Evolutionary conservation across 2,113 vertebrate species (phyloP), one percentile per base, ranked within the genome.

Genomic region (Tragelaphus scriptus): DNA sequence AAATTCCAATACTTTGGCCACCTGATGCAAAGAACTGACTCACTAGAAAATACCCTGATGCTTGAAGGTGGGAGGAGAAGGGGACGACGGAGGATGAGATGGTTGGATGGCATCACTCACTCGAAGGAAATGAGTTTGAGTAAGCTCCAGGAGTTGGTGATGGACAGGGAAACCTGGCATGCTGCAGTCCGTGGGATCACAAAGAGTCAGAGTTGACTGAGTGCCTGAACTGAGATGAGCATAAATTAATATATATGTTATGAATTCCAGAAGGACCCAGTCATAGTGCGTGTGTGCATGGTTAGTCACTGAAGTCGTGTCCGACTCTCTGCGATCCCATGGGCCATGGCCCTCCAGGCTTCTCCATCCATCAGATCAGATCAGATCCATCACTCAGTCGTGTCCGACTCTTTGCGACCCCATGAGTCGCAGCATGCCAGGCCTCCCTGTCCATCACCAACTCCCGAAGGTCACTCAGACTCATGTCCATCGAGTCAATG

Each of bases 251-350:
- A 19, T 36, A 71, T 40, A 40, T 36, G 9, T 12, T 71, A 40
- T 40, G n/a, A 71, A 40, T 40, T 71, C 59, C 68, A 40, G n/a
- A n/a, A 71, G n/a, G 68, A 71, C 17, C 68, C 68, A 71, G 63
- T n/a, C 32, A n/a, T 10, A n/a, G 32, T 19, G 4, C 32, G 1
- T 5, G 32, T 4, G 16, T n/a, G 32, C 3, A 0, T 68, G 32
- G 16, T 68, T 68, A 68, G 7, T n/a, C 32, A 68, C 1, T 68
- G 7, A n/a, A 9, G 63, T 17, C 2, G 7, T 68, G 32, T 19
- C 63, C 8, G 2, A 19, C 63, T 68, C 16, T 10, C 32, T 68
- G 32, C 0, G 4, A 19, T 19, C 63, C 63, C 32, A n/a, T n/a
- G 32, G 32, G 19, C 63, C 63, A n/a, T 68, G 32, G 63, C 32